Evolutionary conservation across 1,140 invertebrate species (phyloP).

Genomic region (Pseudomyrmex concolor): DNA sequence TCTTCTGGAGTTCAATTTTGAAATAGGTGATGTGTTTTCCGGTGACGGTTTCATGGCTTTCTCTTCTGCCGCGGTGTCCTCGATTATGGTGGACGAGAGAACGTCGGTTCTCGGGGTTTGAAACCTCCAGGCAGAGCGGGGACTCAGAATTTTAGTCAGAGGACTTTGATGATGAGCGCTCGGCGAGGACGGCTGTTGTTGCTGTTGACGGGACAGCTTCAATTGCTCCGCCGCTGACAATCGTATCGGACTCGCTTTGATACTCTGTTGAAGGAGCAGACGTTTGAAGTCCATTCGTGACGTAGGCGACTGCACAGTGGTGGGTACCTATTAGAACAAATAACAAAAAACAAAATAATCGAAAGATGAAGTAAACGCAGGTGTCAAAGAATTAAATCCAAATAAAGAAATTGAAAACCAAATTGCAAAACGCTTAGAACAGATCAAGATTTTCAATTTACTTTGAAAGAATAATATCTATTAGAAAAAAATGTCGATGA

Average conservation of each 20-base stretch:
- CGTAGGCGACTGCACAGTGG: slow-evolving; percentile 83
- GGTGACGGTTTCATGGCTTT: slow-evolving; percentile 83
- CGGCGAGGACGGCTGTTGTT: slow-evolving; percentile 79
- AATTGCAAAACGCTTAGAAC: not conserved
- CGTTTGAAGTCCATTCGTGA: slow-evolving; percentile 93
- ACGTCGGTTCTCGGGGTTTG: slow-evolving; percentile 91
- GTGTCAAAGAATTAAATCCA: not conserved
- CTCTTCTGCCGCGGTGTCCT: slow-evolving; percentile 86
- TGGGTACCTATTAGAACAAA: slow-evolving; percentile 65
- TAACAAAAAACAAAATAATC: too few species aligned
- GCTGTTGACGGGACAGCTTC: slow-evolving; percentile 89
- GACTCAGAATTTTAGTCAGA: slow-evolving; percentile 89
- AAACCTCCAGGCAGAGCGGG: slow-evolving; percentile 89
- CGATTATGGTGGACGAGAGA: slow-evolving; percentile 93
- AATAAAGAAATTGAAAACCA: not conserved
- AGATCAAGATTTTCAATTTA: not conserved
- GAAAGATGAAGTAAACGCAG: slow-evolving; percentile 41
- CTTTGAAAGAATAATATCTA: not conserved
- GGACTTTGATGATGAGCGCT: slow-evolving; percentile 86
- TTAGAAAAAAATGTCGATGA: too few species aligned
- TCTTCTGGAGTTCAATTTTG: slow-evolving; percentile 68
- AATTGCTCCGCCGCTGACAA: slow-evolving; percentile 93
- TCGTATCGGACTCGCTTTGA: slow-evolving; percentile 87
- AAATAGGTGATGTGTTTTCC: slow-evolving; percentile 73
- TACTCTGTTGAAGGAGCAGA: slow-evolving; percentile 89